Evolutionary conservation across 2,113 vertebrate genomes (phyloP).

Genomic region (Microcebus tavaratra): DNA sequence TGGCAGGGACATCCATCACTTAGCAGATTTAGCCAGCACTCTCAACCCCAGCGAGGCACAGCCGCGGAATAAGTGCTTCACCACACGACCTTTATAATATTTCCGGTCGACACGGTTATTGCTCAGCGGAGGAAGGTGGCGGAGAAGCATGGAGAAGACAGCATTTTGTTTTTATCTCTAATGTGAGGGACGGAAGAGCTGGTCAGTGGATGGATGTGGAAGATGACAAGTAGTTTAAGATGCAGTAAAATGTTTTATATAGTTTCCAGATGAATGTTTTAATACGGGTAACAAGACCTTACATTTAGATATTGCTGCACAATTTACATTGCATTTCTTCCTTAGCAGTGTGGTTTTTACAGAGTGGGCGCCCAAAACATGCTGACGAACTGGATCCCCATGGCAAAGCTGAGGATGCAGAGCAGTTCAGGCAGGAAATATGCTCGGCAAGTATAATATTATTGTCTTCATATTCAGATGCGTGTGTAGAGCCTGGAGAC

Average conservation of each 20-base stretch:
- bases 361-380: not conserved
- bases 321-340: not conserved
- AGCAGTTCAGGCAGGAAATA: too few relatives aligned
- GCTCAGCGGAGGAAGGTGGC: not conserved
- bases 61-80: not conserved
- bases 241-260: not conserved
- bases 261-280: conserved; percentile 16
- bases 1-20: not conserved
- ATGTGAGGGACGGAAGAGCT: not conserved
- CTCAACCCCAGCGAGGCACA: not conserved
- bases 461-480: not conserved
- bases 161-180: not conserved
- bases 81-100: not conserved
- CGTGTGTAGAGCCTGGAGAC: not conserved
- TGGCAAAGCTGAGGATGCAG: not conserved
- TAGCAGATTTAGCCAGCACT: not conserved
- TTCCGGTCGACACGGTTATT: not conserved
- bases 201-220: not conserved
- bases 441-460: too few relatives aligned
- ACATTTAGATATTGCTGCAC: not conserved
- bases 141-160: not conserved
- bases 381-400: accelerated
- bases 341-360: not conserved
- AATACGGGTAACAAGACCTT: not conserved
- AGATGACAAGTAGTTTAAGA: not conserved